Evolutionary conservation across 30 jellyfish, hydroid and myxozoan genomes (phyloP), one percentile per base, ranked within the genome.

Genomic region (Chrysaora quinquecirrha): DNA sequence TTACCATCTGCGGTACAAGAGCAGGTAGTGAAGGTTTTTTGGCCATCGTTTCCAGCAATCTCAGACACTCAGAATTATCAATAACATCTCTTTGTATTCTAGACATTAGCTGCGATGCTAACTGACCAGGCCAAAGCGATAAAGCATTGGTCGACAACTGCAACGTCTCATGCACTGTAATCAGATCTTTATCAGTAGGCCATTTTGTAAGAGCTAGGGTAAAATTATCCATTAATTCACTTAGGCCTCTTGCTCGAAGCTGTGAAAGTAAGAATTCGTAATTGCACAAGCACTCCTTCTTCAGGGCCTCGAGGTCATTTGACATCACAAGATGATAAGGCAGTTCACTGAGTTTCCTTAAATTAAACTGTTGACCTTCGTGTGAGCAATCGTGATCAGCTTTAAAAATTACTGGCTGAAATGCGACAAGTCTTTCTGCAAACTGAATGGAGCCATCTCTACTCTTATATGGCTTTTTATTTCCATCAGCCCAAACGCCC

Each of bases 291-390:
- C 87, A 72, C 21, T 89, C 87, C 50, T 34, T 61, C 48, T 89
- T 79, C 19, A 89, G 85, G 0, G 54, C 52, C 11, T 82, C 82
- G 7, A 89, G 48, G 58, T 89, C 85, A 25, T 33, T 76, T n/a
- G 89, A 48, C 82, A 19, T 48, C 33, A 82, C 73, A 0, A 89
- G 72, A 61, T 75, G 87, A 64, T 23, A 71, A 0, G 97, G 97
- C 43, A 89, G 89, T 50, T 89, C 97, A 49, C 90, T 82, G 48
- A 89, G 85, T 65, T 89, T 89, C 24, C 97, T 82, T 7, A 76
- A 75, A 56, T 89, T 89, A 80, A 25, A 89, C 33, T 73, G 49
- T 9, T 27, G 52, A 18, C 83, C 75, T 27, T 84, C 90, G 25
- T 64, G 62, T n/a, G 50, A 76, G 73, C 92, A 82, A 11, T 84